Evolutionary conservation across 2,888 invertebrate species (phyloP), one percentile per base, ranked within the genome.

Genomic region (Morpho deidamia): DNA sequence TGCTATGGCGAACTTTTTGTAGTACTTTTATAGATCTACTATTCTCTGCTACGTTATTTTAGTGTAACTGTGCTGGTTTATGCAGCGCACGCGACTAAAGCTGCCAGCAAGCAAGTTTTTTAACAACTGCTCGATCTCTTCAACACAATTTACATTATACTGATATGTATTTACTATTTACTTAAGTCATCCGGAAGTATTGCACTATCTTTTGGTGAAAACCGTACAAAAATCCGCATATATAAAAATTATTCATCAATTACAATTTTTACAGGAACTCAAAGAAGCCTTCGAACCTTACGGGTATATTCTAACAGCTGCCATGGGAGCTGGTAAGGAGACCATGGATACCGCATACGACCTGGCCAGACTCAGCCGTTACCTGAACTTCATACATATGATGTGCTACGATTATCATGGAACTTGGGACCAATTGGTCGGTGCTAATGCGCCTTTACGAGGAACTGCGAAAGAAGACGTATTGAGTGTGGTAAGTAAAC

Each of bases 391-490:
- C 53, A 91, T 96, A 38, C 95, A 96, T 66, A 92, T 96, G 74
- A 97, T 96, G 96, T 94, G 95, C 58, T 97, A 97, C 75, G 97
- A 97, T 77, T 97, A 96, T 76, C 96, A 96, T 64, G 96, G 96
- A 0, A 91, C 94, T 7, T 96, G 96, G 96, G 95, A 96, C 65
- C 88, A 88, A 0, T 88, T 85, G 54, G 92, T 95, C 0, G 94
- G 95, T 0, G 93, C 95, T 8, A 96, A 97, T 71, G 94, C 96
- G 0, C 97, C 97, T 0, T 71, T 97, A 8, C 85, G 81, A 32
- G 91, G 92, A 0, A 64, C 69, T 0, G 77, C 75, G 60, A 76
- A 78, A 0, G 72, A 83, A 0, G 93, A 93, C 67, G 82, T 87
- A 0, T 81, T 94, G 4, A 95, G 92, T 78, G 92, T 96, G 80